Evolutionary conservation across 2,888 invertebrate species (phyloP), one percentile per base, ranked within the genome.

Genomic region (Periphyllus acericola): DNA sequence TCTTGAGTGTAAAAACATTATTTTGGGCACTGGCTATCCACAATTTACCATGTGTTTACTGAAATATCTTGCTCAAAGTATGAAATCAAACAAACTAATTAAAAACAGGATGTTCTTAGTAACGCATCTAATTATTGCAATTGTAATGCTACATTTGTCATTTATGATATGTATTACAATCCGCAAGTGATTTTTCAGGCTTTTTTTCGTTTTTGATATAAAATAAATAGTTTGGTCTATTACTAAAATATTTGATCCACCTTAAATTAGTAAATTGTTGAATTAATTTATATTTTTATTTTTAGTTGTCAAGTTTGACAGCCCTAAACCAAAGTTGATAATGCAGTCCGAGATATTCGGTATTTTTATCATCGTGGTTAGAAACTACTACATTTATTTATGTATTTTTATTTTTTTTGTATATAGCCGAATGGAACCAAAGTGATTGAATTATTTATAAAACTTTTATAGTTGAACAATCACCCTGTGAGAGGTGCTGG

Each of bases 361-460:
- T 81, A 66, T n/a, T 75, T 40, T 60, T 87, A 87, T 87, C 87
- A 87, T 66, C 32, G 9, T 87, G 87, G 80, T 87, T 74, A 80
- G 80, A 87, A 87, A 80, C 87, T 87, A 87, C 74, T 87, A 87
- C 81, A 87, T 87, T 87, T 66, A 87, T 87, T n/a, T 81, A 81
- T 87, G 74, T 87, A 87, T 81, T 87, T 55, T 72, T 72, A 46
- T 78, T 29, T 80, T 86, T 72, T 71, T 72, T 87, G 87, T 87
- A 87, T 8, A 87, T 87, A 87, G 46, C 87, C 74, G 87, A 80
- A 81, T 81, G 74, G 40, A 87, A 81, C 87, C 81, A 87, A 87
- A 87, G 87, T 87, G 80, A 87, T 87, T 87, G 60, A 74, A 81
- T 76, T 60, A 74, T 75, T 40, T 60, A 81, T 86, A 60, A 75